Percentiles rank a stretch among this genome's conserved stretches.
These are phyloP conservation scores for Sicus ferrugineus DNA, from an alignment of 2,888 invertebrate species.

Conservation along the genomic window DNA sequence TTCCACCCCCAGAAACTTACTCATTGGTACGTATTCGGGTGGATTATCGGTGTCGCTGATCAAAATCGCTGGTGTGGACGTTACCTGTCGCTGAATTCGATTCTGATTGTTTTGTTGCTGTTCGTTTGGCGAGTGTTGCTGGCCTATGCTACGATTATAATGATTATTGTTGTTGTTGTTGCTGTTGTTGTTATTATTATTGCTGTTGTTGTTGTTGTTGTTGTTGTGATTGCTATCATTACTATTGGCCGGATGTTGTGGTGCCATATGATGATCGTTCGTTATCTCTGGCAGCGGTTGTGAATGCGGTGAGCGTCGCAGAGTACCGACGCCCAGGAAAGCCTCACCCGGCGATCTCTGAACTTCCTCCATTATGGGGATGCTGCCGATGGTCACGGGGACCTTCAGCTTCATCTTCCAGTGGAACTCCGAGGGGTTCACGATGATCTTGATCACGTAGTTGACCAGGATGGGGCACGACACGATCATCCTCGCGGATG, in stretches of 20 bases:
- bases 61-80: constrained; percentile 52
- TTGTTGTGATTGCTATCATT: constrained; percentile 36
- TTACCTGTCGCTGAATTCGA: constrained; percentile 35
- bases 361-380: constrained; percentile 65
- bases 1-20: constrained; percentile 44
- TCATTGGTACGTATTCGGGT: constrained; percentile 61
- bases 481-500: constrained; percentile 72
- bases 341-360: constrained; percentile 16
- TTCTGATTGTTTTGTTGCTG: constrained; percentile 29
- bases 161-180: constrained; percentile 21
- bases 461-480: constrained; percentile 78
- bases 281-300: constrained; percentile 5
- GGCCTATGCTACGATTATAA: neutral
- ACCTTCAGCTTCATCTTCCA: constrained; percentile 72
- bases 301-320: constrained; percentile 37
- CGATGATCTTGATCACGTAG: constrained; percentile 73
- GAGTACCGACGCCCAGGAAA: constrained; percentile 43
- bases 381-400: constrained; percentile 73
- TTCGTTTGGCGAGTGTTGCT: neutral
- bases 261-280: constrained; percentile 25
- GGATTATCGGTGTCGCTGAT: constrained; percentile 59
- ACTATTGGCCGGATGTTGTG: neutral
- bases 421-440: constrained; percentile 69
- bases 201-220: constrained; percentile 44
- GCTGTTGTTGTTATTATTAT: constrained; percentile 33